phyloP scores from a whole-genome alignment of 1,140 invertebrate genomes.

The Brachionus plicatilis region DNA sequence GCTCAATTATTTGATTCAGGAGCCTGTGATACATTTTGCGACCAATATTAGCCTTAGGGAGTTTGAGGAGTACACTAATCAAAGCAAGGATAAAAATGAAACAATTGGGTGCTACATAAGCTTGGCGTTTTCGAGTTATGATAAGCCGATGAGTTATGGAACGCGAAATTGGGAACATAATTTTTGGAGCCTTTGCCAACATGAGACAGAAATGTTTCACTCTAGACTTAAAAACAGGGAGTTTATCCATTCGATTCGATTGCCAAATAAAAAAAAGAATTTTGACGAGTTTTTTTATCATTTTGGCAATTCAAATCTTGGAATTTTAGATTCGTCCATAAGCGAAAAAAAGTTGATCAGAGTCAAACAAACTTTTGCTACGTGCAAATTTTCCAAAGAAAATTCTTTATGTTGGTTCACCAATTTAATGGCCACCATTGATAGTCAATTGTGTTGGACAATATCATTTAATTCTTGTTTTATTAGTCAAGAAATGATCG shows the following conservation, averaged over 20 bases:
- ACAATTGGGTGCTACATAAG: slow-evolving; percentile 22
- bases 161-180: background rate
- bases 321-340: background rate
- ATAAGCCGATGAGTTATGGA: background rate
- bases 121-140: background rate
- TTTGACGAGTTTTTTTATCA: slow-evolving; percentile 14
- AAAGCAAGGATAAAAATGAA: background rate
- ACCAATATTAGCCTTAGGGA: slow-evolving; percentile 29
- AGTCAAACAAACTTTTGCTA: slow-evolving; percentile 23
- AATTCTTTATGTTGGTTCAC: slow-evolving; percentile 25
- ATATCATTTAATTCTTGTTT: slow-evolving; percentile 25
- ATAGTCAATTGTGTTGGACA: slow-evolving; percentile 26
- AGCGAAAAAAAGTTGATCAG: background rate
- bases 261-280: background rate
- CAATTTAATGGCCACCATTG: slow-evolving; percentile 30
- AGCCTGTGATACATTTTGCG: background rate
- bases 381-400: background rate
- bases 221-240: background rate
- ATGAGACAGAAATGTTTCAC: slow-evolving; percentile 14
- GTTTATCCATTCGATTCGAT: background rate
- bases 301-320: slow-evolving; percentile 39
- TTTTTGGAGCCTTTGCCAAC: background rate
- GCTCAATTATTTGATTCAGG: background rate
- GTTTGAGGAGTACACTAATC: background rate
- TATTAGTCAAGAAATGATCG: slow-evolving; percentile 13